phyloP scores from a whole-genome alignment of 2,797 vertebrate genomes.

The Ciconia nigra region DNA sequence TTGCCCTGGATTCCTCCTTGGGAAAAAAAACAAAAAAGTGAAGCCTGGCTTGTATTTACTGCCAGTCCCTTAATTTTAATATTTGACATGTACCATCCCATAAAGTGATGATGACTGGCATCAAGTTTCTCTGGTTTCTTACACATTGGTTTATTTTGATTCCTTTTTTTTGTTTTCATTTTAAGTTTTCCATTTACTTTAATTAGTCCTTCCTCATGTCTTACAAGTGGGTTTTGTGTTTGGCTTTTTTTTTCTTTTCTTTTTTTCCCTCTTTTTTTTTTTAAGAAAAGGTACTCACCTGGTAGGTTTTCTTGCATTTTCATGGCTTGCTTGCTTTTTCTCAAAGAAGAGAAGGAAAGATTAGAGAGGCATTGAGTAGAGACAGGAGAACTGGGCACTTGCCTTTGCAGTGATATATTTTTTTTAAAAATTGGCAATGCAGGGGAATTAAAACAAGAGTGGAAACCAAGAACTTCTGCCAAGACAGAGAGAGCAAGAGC shows the following conservation, averaged over 20 bases:
- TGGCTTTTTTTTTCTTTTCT: neutral
- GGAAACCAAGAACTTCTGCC: slow-evolving; percentile 12
- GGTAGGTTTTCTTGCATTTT: neutral
- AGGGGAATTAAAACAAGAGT: slow-evolving; percentile 52
- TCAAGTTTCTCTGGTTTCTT: neutral
- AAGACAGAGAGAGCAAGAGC: slow-evolving; percentile 1
- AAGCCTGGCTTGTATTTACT: neutral
- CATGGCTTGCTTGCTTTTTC: neutral
- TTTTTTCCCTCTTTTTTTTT: neutral
- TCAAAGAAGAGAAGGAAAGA: neutral
- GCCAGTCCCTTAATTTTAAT: neutral
- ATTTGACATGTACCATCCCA: neutral
- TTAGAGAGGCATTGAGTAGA: neutral
- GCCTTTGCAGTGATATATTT: neutral
- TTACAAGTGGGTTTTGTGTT: neutral
- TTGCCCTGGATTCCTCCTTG: neutral
- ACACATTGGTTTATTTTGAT: neutral
- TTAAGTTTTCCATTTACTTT: neutral
- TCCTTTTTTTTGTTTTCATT: neutral
- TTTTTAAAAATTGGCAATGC: neutral
- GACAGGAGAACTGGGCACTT: neutral
- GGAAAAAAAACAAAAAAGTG: neutral
- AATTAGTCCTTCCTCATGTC: neutral
- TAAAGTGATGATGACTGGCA: neutral
- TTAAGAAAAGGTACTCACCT: neutral